Conservation (phyloP, 2,888 invertebrate species). For the Achlya flavicornis region DNA sequence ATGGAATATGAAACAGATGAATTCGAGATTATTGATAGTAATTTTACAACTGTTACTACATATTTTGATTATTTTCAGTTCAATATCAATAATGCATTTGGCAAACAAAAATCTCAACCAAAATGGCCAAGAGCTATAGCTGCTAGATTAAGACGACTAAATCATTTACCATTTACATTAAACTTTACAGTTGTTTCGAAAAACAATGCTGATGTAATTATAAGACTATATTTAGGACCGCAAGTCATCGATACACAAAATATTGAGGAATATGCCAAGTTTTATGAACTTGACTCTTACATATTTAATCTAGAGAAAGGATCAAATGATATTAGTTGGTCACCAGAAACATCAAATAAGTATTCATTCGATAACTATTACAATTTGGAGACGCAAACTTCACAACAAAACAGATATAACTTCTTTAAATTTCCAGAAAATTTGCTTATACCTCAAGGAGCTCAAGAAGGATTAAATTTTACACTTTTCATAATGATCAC, state of each 20-base stretch:
- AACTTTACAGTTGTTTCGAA: slow-evolving; percentile 60
- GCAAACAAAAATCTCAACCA: slow-evolving; percentile 31
- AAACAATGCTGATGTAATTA: slow-evolving; percentile 43
- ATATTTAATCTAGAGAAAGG: slow-evolving; percentile 52
- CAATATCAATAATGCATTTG: slow-evolving; percentile 54
- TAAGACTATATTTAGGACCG: slow-evolving; percentile 71
- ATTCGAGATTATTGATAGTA: slow-evolving; percentile 50
- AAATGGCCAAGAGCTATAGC: slow-evolving; percentile 42
- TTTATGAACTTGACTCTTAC: slow-evolving; percentile 67
- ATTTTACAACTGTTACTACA: slow-evolving; percentile 59
- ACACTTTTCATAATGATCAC: slow-evolving; percentile 71
- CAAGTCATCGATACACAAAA: slow-evolving; percentile 57
- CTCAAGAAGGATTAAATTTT: slow-evolving; percentile 61
- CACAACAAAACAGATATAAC: slow-evolving; percentile 47
- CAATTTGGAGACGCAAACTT: slow-evolving; percentile 44
- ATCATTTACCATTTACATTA: slow-evolving; percentile 57
- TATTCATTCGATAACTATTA: slow-evolving; percentile 58
- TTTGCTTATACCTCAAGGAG: slow-evolving; percentile 67
- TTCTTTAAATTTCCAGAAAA: slow-evolving; percentile 70
- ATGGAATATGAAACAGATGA: slow-evolving; percentile 54
- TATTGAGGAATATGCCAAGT: slow-evolving; percentile 46
- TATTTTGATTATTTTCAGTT: slow-evolving; percentile 65
- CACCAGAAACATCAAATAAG: slow-evolving; percentile 50
- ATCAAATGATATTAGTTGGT: slow-evolving; percentile 60
- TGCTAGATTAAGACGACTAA: slow-evolving; percentile 66